A percentile compares a stretch with the other conserved stretches of the same genome.
Conservation (phyloP, 2,797 vertebrate species). For the Trematomus bernacchii region DNA sequence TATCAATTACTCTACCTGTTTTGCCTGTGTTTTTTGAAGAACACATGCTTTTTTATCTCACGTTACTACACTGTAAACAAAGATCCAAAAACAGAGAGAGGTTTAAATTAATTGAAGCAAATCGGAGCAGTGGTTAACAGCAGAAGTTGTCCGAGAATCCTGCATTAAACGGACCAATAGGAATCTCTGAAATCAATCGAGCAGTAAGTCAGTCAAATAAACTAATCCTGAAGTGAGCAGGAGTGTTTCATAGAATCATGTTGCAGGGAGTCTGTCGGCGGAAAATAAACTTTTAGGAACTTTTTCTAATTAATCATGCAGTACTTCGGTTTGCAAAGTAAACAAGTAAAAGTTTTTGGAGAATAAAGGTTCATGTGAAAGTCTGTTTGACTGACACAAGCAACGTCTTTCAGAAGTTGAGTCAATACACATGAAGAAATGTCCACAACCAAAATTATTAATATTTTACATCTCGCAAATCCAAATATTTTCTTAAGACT, state of each 20-base stretch:
- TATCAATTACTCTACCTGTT: too few relatives aligned
- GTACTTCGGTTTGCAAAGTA: neutral
- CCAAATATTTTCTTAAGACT: conserved; percentile 27
- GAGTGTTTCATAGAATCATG: neutral
- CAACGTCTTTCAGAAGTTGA: neutral
- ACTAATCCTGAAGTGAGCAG: conserved; percentile 12
- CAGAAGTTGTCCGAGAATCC: too few relatives aligned
- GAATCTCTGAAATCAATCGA: too few relatives aligned
- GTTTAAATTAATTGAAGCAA: too few relatives aligned
- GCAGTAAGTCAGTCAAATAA: too few relatives aligned
- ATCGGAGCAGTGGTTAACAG: too few relatives aligned
- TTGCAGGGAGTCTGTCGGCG: neutral
- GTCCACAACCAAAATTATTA: conserved; percentile 26
- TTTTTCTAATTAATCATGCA: neutral
- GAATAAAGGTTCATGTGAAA: neutral
- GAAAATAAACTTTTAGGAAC: conserved; percentile 1
- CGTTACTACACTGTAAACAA: too few relatives aligned
- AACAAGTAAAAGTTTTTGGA: neutral
- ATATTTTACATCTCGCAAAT: conserved; percentile 37
- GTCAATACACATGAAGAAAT: conserved; percentile 12
- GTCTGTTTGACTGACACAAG: neutral
- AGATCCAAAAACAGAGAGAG: too few relatives aligned
- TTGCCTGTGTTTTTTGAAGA: too few relatives aligned
- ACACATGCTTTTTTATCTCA: too few relatives aligned
- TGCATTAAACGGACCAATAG: too few relatives aligned